A percentile compares a stretch with the other conserved stretches of the same genome.
Evolutionary conservation across 2,888 invertebrate genomes (phyloP).

Genomic region (Frankliniella intonsa): DNA sequence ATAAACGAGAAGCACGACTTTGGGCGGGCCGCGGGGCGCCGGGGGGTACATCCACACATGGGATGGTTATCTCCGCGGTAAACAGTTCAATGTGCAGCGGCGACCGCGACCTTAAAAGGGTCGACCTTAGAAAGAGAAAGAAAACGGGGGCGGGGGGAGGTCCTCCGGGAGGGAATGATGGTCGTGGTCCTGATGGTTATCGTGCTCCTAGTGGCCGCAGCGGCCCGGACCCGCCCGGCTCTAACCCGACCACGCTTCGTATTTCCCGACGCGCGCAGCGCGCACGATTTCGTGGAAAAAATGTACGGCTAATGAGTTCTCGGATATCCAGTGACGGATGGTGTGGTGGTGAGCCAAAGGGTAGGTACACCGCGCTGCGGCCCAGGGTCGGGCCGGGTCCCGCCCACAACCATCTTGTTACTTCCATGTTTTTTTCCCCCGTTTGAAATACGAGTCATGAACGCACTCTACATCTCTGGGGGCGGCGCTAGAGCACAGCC

Average conservation of each 20-base stretch:
- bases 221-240: not conserved
- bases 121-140: not conserved
- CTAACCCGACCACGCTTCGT: not conserved
- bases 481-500: no score
- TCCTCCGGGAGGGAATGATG: not conserved
- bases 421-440: no score
- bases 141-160: not conserved
- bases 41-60: not conserved
- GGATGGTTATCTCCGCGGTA: not conserved
- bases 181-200: no score
- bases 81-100: not conserved
- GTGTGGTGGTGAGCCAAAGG: not conserved
- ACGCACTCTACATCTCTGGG: no score
- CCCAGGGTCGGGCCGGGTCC: no score
- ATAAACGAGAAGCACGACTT: no score
- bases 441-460: no score
- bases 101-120: not conserved
- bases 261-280: not conserved
- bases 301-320: conserved; percentile 18
- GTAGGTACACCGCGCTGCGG: not conserved
- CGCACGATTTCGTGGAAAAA: not conserved
- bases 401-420: no score
- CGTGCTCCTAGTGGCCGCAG: not conserved
- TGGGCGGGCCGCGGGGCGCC: not conserved
- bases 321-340: not conserved